phyloP scores from a whole-genome alignment of 2,888 invertebrate genomes.

The Melikaiella ostensackeni region DNA sequence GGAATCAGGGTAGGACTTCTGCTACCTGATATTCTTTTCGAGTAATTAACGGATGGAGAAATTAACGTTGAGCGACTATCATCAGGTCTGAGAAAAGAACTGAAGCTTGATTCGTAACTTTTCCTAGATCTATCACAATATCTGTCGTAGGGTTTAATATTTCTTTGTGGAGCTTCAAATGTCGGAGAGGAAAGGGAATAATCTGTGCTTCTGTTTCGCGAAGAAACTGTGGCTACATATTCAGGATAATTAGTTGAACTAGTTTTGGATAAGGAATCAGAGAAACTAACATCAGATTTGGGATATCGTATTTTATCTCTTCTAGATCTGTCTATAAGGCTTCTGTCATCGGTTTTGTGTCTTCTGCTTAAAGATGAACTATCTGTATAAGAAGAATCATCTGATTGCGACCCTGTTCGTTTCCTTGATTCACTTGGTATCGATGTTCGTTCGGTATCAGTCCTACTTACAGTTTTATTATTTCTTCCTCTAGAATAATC shows the following conservation, averaged over 20 bases:
- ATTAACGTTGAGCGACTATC: conserved; percentile 40
- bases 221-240: conserved; percentile 41
- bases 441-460: not conserved
- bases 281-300: not conserved
- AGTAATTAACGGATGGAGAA: conserved; percentile 25
- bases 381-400: conserved; percentile 8
- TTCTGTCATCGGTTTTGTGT: conserved; percentile 54
- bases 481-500: not conserved
- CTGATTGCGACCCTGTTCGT: conserved; percentile 61
- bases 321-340: conserved; percentile 56
- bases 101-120: conserved; percentile 38
- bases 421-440: conserved; percentile 44
- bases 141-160: not conserved
- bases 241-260: conserved; percentile 43
- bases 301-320: conserved; percentile 1
- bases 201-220: conserved; percentile 24
- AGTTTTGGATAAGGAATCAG: conserved; percentile 35
- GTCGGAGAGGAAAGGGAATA: not conserved
- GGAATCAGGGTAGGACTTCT: conserved; percentile 42
- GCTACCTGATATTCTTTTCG: conserved; percentile 42
- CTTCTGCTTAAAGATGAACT: conserved; percentile 48
- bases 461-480: not conserved
- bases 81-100: conserved; percentile 42
- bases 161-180: conserved; percentile 37
- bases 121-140: conserved; percentile 37